Evolutionary conservation across 2,113 vertebrate species (phyloP), one percentile per base, ranked within the genome.

Genomic region (Balaenoptera acutorostrata): DNA sequence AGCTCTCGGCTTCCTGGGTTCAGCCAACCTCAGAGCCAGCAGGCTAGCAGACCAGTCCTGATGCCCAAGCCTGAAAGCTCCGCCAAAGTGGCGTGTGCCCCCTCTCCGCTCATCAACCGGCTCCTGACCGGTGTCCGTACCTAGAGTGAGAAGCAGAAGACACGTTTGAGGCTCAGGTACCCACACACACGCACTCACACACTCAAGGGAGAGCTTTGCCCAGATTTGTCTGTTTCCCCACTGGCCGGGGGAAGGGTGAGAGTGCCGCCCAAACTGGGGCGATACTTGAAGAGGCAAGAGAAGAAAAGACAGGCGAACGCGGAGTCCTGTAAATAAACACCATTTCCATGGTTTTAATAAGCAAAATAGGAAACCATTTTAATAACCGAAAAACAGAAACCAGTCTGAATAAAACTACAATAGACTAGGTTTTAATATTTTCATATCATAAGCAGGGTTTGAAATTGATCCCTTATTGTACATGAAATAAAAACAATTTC

Each of bases 291-390:
- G 59, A 84, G 86, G 46, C 83, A 85, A 95, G 44, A 75, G 72
- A 77, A 96, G 87, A 86, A 95, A 98, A 98, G 96, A 97, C 85
- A 71, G 92, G 85, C 94, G 74, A 98, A 97, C 98, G 66, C 95
- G 5, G 96, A 91, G 98, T 98, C 98, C 96, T 98, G 99, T 98
- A 99, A 98, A 99, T 98, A 99, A 99, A 99, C 99, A 99, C 99
- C 99, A 99, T 99, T 99, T 99, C 99, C 99, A 99, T 99, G 99
- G 99, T 99, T 99, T 99, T 99, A 99, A 99, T 99, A 99, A 99
- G 99, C 99, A 99, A 99, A 99, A 99, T 99, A 99, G 99, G 99
- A 99, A 99, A 99, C 99, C 99, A 99, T 99, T 99, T 99, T 99
- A 99, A 99, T 99, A 99, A 99, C 99, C 97, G 99, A 99, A 99